Evolutionary conservation across 2,113 vertebrate genomes (phyloP), one percentile per base, ranked within the genome.

Genomic region (Tachysurus fulvidraco): DNA sequence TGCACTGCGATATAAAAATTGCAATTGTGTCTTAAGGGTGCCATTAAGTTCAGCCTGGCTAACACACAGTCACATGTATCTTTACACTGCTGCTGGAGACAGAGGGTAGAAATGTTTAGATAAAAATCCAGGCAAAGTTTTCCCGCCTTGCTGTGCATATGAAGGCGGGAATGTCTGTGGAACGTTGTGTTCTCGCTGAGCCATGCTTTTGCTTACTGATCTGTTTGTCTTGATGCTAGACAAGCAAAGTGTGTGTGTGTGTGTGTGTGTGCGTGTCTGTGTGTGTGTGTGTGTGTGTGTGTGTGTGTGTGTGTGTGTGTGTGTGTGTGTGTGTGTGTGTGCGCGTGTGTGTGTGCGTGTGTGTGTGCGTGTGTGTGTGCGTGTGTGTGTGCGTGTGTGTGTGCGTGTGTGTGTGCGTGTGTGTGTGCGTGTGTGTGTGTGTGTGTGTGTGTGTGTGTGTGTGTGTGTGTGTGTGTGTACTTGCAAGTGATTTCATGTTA

Each of bases 391-490:
- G 59, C 79, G 59, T 44, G 85, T 54, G 67, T 60, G 79, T 83
- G 28, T 74, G 87, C n/a, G n/a, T n/a, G n/a, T n/a, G 64, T 90
- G 83, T 85, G 60, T 85, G 59, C 79, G 59, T 44, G 85, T 54
- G 67, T 60, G 79, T 83, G 28, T 74, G 87, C n/a, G n/a, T n/a
- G 64, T 90, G 83, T 85, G 60, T 85, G 59, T 82, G 59, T 44
- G 85, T 54, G 67, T 60, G 79, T 83, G 28, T 74, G 87, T n/a
- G 69, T 83, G 64, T 64, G 87, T 67, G 83, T 85, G 44, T 64
- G 67, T 57, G 83, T 86, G 50, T 64, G 83, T 57, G 83, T 85
- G 36, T 60, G 62, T 55, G 82, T 41, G 65, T 77, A 41, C 23
- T 77, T 77, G 41, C 17, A 71, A 54, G 46, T 83, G 57, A 83